Base-by-base conservation (phyloP, 2,888 invertebrate genomes). In the Saturnia japonica region DNA sequence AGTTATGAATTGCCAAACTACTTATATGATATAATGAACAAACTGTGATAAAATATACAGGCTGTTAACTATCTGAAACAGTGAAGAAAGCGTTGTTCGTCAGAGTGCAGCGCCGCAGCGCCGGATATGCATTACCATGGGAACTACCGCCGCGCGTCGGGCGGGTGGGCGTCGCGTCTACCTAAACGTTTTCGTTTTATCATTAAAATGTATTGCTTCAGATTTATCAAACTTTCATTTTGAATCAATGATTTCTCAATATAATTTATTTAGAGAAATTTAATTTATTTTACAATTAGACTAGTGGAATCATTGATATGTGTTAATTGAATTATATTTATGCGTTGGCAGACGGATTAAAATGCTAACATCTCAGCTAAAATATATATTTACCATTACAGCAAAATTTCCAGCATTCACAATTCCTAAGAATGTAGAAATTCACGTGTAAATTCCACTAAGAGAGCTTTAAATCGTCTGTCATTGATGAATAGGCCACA, bases 401-500 rank as follows among this genome's bases (percentile, higher is more conserved):
- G 11, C 22, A 11, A 54, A 22, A 51, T 51, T 54, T 54, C 22
- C 11, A 54, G 54, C 54, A 22, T 22, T 54, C 22, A n/a, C 22
- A 54, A n/a, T 1, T n/a, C n/a, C n/a, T 51, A 22, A 22, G 22
- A 54, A 60, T 60, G 57, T 60, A 60, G 54, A 54, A 62, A 64
- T 64, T 40, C n/a, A 64, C 28, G 64, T 64, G 64, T 64, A 64
- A 34, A 19, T 40, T 64, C 8, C 64, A 16, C 64, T 40, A 14
- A 40, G 64, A 40, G 40, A 64, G 64, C 64, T 64, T 40, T 64
- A 40, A 40, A 64, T 40, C 40, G 57, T 64, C 64, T 68, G 47
- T 54, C 68, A 54, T 11, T 68, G 68, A 68, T 51, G 54, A 68
- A 54, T 68, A 34, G n/a, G 7, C n/a, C 19, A 28, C 28, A 51